phyloP scores from a whole-genome alignment of 2,888 invertebrate species.

The Drosophila rubida region DNA sequence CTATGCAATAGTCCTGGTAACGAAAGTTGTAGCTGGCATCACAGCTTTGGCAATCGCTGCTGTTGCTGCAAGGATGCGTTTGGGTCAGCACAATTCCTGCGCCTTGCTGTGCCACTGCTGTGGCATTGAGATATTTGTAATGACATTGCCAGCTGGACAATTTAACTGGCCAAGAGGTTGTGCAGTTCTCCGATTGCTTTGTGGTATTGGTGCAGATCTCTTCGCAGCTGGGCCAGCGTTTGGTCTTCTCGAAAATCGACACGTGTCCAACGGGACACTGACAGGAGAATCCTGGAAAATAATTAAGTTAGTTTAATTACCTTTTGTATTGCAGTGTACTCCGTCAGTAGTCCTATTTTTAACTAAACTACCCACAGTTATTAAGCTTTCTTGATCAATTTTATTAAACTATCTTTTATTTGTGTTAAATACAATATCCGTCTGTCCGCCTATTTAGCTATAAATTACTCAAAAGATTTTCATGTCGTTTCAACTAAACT shows the following conservation, averaged over 20 bases:
- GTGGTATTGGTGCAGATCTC: constrained; percentile 60
- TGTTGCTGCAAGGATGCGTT: constrained; percentile 34
- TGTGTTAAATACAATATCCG: too few relatives aligned
- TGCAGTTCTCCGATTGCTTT: constrained; percentile 39
- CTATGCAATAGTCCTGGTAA: constrained; percentile 82
- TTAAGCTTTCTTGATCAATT: too few relatives aligned
- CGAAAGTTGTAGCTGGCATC: constrained; percentile 78
- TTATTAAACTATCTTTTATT: too few relatives aligned
- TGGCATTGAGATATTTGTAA: constrained; percentile 75
- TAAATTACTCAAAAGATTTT: too few relatives aligned
- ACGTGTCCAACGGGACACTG: constrained; percentile 82
- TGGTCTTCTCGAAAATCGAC: constrained; percentile 74
- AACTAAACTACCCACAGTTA: too few relatives aligned
- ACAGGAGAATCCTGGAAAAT: constrained; percentile 85
- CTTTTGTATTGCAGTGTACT: too few relatives aligned
- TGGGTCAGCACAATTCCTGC: constrained; percentile 54
- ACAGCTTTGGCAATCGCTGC: constrained; percentile 74
- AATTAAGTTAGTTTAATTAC: too few relatives aligned
- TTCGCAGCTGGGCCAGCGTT: constrained; percentile 76
- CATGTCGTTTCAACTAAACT: too few relatives aligned
- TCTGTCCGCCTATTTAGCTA: too few relatives aligned
- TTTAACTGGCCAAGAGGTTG: constrained; percentile 20
- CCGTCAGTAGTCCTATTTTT: too few relatives aligned
- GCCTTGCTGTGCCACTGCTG: constrained; percentile 39
- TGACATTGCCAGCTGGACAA: constrained; percentile 54